Base-by-base conservation (phyloP, 2,113 vertebrate genomes). In the Tetrax tetrax region DNA sequence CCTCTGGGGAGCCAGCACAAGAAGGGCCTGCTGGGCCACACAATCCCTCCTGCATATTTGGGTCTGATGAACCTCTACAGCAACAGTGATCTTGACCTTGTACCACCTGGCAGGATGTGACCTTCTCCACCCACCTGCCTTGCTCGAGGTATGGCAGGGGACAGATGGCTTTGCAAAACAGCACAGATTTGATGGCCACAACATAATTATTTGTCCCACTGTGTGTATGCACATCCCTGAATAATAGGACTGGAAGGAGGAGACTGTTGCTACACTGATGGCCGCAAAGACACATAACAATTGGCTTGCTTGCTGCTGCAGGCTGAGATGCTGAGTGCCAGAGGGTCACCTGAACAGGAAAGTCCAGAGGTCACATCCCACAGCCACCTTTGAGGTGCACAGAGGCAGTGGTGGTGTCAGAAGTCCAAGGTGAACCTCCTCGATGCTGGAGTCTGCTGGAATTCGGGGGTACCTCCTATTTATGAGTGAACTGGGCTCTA, bases 321-420 rank as follows among this genome's bases (percentile, higher is more conserved):
- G 11, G 45, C 10, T 0, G 1, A 7, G 2, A 29, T 31, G 48
- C 47, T 63, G 50, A 80, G 54, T 38, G 45, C 20, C 77, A 64
- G 51, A 80, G 31, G 23, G 35, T 29, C 74, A 25, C 20, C 25
- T 14, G 48, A 68, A 59, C 0, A 1, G 25, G 17, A 15, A 35
- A 27, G 37, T 7, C 35, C 27, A 5, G 48, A 59, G 53, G 8
- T n/a, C 47, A 19, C 0, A 57, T 0, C 38, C 41, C n/a, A 15
- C 15, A 56, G 56, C 23, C 80, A 35, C 57, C 57, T 37, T 90
- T 22, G 1, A 13, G 28, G 15, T 41, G 15, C 4, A 10, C n/a
- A 31, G 33, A 57, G 31, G 48, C 8, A 69, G 23, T 1, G 21
- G 29, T 15, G 27, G 4, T 13, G 45, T n/a, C 81, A 86, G 47